Conservation (phyloP, 2,113 vertebrate genomes). For the Phycodurus eques region DNA sequence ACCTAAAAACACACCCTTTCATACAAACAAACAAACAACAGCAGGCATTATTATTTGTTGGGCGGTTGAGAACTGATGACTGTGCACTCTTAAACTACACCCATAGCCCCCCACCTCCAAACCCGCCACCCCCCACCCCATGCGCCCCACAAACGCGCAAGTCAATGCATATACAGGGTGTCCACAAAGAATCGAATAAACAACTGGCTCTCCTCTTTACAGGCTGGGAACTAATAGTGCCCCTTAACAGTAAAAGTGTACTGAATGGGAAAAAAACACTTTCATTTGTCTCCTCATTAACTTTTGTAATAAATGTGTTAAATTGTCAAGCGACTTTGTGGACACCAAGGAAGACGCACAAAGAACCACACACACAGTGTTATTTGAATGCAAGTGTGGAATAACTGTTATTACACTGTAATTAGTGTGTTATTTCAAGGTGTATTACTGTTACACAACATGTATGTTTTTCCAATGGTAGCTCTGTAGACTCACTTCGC, state of each 20-base stretch:
- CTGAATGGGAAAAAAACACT: too few species aligned
- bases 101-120: conserved; percentile 22
- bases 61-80: conserved; percentile 60
- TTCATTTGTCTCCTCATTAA: too few species aligned
- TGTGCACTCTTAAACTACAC: conserved; percentile 34
- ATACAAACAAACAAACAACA: conserved; percentile 11
- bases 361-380: conserved; percentile 14
- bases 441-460: not conserved
- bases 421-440: not conserved
- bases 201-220: too few species aligned
- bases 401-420: not conserved
- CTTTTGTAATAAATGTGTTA: not conserved
- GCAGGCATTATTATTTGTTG: conserved; percentile 39
- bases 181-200: too few species aligned
- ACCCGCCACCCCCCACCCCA: conserved; percentile 41
- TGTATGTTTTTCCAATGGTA: not conserved
- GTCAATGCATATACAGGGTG: not conserved
- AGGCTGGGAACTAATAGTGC: too few species aligned
- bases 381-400: not conserved
- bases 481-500: not conserved
- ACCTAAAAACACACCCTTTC: not conserved
- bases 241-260: too few species aligned
- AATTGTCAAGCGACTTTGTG: not conserved
- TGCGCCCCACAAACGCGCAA: not conserved
- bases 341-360: not conserved